Percentiles rank a stretch among this genome's conserved stretches.
Conservation (phyloP, 1,140 invertebrate genomes). For the Sipha flava region DNA sequence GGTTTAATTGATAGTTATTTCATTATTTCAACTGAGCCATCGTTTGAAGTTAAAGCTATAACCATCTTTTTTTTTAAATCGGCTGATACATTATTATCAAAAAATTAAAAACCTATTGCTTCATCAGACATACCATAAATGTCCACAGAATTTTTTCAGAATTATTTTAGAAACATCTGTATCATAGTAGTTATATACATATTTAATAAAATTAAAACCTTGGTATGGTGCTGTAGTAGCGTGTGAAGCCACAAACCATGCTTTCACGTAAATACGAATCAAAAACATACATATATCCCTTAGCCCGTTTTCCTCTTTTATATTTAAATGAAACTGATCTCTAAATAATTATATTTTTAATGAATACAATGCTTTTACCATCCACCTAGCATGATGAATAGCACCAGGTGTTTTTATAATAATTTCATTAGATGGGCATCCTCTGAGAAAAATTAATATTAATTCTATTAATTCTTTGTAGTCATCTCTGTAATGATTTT, state of each 20-base stretch:
- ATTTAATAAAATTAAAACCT: background rate
- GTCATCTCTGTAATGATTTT: background rate
- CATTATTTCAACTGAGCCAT: too few relatives aligned
- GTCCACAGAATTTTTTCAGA: too few relatives aligned
- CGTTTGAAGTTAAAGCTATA: too few relatives aligned
- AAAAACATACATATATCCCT: background rate
- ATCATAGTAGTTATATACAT: too few relatives aligned
- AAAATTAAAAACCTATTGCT: background rate
- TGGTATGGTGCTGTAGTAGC: background rate
- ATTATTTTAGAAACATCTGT: too few relatives aligned
- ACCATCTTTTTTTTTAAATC: background rate
- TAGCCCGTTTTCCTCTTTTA: background rate
- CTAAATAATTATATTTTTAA: too few relatives aligned
- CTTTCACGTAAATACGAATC: background rate
- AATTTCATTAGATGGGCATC: too few relatives aligned
- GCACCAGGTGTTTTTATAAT: too few relatives aligned
- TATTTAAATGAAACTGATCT: background rate
- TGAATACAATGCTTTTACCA: background rate
- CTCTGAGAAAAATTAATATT: background rate
- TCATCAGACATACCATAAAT: too few relatives aligned
- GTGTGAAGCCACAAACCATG: background rate
- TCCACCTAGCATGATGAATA: background rate
- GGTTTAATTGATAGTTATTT: background rate
- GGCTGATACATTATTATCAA: background rate
- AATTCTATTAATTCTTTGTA: background rate